Base-by-base conservation (phyloP, 2,113 vertebrate species). In the Talpa occidentalis region DNA sequence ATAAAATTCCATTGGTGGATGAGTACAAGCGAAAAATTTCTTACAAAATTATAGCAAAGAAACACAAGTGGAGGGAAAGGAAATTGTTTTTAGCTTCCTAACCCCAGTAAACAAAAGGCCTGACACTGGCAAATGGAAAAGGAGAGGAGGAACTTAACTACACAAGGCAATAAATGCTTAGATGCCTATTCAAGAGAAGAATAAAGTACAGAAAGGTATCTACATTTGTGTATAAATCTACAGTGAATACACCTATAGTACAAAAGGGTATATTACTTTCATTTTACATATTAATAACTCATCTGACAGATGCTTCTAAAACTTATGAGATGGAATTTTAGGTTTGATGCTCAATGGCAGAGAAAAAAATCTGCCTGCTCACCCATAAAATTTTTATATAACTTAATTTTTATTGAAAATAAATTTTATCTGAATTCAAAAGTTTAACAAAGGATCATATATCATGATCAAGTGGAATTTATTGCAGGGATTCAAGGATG, bases 41-140 rank as follows among this genome's bases (percentile, higher is more conserved):
- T 94, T 81, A 64, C 40, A 93, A 90, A 95, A 94, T 86, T 67
- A 97, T 94, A 91, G 30, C n/a, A 85, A 56, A 94, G 28, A 52
- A 88, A 93, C 40, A 93, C 40, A 47, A 80, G 66, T 21, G 1
- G 10, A 26, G 10, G 26, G 1, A 77, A 22, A 81, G 24, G 26
- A 32, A 62, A 67, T 78, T 93, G 80, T 56, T 91, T 83, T 94
- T 90, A 82, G 72, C 54, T 62, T 76, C 35, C 56, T 35, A 14
- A 67, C 8, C 44, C 64, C 64, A 15, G 42, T n/a, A 35, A 90
- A 83, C 82, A 90, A 91, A 94, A 74, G 60, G 49, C 2, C 56
- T 59, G 47, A 37, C 35, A 64, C 16, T 37, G 21, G 72, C n/a
- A 85, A 80, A 21, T 69, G 56, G 60, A 73, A 81, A 95, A 86